phyloP scores from a whole-genome alignment of 2,888 invertebrate species.

The Drosophila leonis region DNA sequence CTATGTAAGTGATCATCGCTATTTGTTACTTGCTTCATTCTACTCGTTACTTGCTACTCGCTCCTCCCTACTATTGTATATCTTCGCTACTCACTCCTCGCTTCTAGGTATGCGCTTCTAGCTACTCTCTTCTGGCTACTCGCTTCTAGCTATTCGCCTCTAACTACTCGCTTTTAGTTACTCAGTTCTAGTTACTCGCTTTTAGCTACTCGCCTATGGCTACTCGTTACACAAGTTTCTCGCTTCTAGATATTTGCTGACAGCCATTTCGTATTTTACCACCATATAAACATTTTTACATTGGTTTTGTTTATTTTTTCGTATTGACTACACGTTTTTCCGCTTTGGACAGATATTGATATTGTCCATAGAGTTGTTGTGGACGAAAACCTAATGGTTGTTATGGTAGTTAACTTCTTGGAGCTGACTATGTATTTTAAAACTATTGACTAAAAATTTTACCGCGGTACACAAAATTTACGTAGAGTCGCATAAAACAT shows the following conservation, averaged over 20 bases:
- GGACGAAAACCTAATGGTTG: background rate
- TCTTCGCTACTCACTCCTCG: no score
- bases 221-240: no score
- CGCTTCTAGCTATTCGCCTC: no score
- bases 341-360: background rate
- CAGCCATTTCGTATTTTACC: background rate
- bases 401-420: background rate
- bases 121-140: no score
- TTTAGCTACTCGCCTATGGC: no score
- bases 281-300: background rate
- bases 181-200: no score
- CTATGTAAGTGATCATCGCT: no score
- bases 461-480: background rate
- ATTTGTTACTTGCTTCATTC: no score
- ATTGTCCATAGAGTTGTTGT: background rate
- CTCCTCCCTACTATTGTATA: background rate
- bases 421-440: conserved; percentile 7
- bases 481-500: conserved; percentile 6
- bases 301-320: background rate
- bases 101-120: no score
- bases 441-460: conserved; percentile 7
- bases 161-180: no score
- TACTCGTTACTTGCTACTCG: background rate
- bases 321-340: background rate
- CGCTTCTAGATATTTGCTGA: no score